phyloP scores from a whole-genome alignment of 2,113 vertebrate genomes.

The Podarcis cretensis region DNA sequence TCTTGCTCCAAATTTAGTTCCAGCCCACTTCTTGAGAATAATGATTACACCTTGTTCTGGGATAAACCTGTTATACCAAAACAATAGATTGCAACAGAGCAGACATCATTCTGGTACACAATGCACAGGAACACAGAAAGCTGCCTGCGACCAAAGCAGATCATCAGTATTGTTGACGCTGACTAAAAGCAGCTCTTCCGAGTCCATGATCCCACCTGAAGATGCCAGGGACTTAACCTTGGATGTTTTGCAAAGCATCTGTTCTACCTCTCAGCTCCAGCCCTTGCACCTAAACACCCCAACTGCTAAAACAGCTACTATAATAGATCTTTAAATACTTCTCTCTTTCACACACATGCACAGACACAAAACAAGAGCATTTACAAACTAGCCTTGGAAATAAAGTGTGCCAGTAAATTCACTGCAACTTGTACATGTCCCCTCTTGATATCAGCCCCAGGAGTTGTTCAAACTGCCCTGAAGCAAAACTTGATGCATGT shows the following conservation, averaged over 20 bases:
- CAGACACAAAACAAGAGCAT: background rate
- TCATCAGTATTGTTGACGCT: background rate
- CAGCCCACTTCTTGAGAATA: slow-evolving; percentile 2
- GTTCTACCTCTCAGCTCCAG: background rate
- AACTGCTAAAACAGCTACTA: background rate
- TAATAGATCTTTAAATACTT: background rate
- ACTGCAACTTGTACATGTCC: background rate
- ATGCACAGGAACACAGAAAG: too few relatives aligned
- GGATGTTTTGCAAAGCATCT: background rate
- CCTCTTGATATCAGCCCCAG: background rate
- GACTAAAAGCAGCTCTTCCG: background rate
- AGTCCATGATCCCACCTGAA: background rate
- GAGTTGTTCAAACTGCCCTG: background rate
- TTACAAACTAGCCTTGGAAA: background rate
- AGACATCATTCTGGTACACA: background rate
- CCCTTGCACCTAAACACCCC: background rate
- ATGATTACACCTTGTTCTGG: background rate
- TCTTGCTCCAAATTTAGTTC: background rate
- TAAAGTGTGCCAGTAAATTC: background rate
- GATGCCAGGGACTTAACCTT: background rate
- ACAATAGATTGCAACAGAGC: background rate
- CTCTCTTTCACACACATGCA: too few relatives aligned
- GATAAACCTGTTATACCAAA: background rate
- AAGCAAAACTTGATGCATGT: background rate
- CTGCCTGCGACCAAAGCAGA: too few relatives aligned